Evolutionary conservation across 2,888 invertebrate species (phyloP).

Genomic region (Drosophila infuscata): DNA sequence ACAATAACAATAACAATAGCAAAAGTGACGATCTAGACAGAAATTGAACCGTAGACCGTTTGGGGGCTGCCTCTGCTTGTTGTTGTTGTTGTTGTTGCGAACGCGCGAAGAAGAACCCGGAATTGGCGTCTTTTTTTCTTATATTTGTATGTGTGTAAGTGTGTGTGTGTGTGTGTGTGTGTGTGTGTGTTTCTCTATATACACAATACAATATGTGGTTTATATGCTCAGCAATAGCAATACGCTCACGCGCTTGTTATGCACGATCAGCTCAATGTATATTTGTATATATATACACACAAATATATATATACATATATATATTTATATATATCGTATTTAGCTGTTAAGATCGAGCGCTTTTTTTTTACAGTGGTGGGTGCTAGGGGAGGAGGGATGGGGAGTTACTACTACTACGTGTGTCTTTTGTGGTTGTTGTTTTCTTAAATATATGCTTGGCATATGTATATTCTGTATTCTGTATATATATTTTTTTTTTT

Average conservation of each 20-base stretch:
- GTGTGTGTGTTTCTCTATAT: slow-evolving; percentile 1
- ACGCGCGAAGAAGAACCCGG: slow-evolving; percentile 76
- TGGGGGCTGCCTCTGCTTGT: slow-evolving; percentile 14
- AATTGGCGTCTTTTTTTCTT: slow-evolving; percentile 66
- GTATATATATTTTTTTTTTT: slow-evolving; percentile 17
- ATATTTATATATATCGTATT: not conserved
- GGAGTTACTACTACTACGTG: slow-evolving; percentile 49
- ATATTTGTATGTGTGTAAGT: slow-evolving; percentile 9
- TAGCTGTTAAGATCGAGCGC: slow-evolving; percentile 10
- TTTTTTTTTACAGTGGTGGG: not conserved
- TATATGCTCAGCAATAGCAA: slow-evolving; percentile 49
- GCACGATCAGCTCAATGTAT: slow-evolving; percentile 72
- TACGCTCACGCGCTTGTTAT: slow-evolving; percentile 76
- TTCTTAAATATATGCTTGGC: slow-evolving; percentile 59
- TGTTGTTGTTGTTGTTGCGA: slow-evolving; percentile 53
- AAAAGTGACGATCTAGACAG: slow-evolving; percentile 76
- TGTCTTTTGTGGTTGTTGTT: slow-evolving; percentile 52
- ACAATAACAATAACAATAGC: slow-evolving; percentile 31
- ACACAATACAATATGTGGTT: slow-evolving; percentile 24
- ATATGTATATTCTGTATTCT: slow-evolving; percentile 21
- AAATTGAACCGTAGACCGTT: slow-evolving; percentile 68
- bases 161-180: not conserved
- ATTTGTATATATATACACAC: slow-evolving; percentile 15
- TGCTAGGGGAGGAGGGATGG: not conserved
- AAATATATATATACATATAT: not conserved